phyloP scores from a whole-genome alignment of 2,888 invertebrate genomes.

The Hemaris fuciformis region DNA sequence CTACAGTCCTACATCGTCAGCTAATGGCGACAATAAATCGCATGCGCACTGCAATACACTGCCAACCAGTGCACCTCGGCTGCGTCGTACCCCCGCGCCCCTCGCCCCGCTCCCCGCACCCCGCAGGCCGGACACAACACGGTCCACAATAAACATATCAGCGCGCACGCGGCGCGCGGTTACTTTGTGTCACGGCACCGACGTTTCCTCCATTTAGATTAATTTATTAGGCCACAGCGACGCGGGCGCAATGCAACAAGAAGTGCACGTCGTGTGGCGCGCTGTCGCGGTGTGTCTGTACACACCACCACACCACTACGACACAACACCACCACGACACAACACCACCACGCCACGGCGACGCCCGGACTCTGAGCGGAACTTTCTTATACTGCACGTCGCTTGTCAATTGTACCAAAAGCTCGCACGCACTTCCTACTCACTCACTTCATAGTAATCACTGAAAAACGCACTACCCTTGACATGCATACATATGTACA shows the following conservation, averaged over 20 bases:
- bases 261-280: constrained; percentile 21
- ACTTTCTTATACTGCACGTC: constrained; percentile 53
- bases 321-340: no score
- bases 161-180: constrained; percentile 19
- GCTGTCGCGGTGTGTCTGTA: no score
- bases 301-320: constrained; percentile 16
- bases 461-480: no score
- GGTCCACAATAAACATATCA: constrained; percentile 9
- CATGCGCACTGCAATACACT: neutral
- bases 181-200: constrained; percentile 32
- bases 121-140: constrained; percentile 13
- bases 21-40: neutral
- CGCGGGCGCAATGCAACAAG: constrained; percentile 50
- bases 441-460: no score
- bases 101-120: neutral
- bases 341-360: constrained; percentile 15
- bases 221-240: constrained; percentile 52
- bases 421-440: no score
- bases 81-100: neutral
- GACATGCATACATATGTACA: no score
- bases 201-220: constrained; percentile 54
- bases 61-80: neutral
- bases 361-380: neutral
- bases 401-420: no score
- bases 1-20: neutral